phyloP scores from a whole-genome alignment of 1,140 invertebrate genomes.

The Lerema accius region DNA sequence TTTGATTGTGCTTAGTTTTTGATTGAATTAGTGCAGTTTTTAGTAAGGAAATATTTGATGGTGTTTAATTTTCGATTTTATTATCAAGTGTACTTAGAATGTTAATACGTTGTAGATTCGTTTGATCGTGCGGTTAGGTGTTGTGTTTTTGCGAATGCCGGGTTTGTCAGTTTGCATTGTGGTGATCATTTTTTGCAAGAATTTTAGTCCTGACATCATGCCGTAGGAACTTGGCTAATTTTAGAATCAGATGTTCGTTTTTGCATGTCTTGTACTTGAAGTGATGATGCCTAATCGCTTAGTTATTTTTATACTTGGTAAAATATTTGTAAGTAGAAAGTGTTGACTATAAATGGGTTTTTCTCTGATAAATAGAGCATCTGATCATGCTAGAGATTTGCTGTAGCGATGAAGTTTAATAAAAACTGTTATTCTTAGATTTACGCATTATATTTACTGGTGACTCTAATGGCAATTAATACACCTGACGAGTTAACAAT shows the following conservation, averaged over 20 bases:
- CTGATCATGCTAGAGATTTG: too few relatives aligned
- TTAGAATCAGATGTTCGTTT: slow-evolving; percentile 5
- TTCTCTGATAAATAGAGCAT: too few relatives aligned
- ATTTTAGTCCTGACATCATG: slow-evolving; percentile 23
- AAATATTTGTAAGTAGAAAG: too few relatives aligned
- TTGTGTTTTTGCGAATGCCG: slow-evolving; percentile 15
- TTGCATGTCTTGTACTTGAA: neutral
- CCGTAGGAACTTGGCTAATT: slow-evolving; percentile 22
- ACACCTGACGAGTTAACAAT: slow-evolving; percentile 7
- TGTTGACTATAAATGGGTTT: too few relatives aligned
- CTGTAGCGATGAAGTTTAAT: too few relatives aligned
- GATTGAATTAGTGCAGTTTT: neutral
- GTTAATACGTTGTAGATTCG: neutral
- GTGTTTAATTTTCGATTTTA: neutral
- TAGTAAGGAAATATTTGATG: neutral
- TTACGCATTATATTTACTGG: too few relatives aligned
- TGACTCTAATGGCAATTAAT: too few relatives aligned
- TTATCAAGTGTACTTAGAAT: neutral
- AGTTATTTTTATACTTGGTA: too few relatives aligned
- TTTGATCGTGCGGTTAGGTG: neutral
- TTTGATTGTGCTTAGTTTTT: slow-evolving; percentile 3
- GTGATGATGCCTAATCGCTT: neutral
- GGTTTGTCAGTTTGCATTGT: slow-evolving; percentile 5
- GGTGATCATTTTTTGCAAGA: neutral
- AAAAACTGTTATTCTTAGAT: too few relatives aligned